phyloP scores from a whole-genome alignment of 1,140 invertebrate species.

The Microplitis demolitor region DNA sequence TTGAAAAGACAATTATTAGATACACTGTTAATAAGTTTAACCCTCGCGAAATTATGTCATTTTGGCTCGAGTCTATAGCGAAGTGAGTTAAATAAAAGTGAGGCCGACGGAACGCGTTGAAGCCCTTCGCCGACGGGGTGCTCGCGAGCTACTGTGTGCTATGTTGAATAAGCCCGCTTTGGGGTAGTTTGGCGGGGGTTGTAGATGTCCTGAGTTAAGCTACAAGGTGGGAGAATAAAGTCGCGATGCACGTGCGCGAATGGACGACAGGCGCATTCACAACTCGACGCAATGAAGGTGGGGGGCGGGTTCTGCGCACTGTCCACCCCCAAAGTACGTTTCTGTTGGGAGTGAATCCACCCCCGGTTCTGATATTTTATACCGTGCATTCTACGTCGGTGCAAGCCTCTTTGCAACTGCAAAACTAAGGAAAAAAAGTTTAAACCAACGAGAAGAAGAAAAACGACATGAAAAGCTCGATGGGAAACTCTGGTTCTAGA shows the following conservation, averaged over 20 bases:
- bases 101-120: conserved; percentile 25
- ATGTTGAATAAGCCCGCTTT: conserved; percentile 49
- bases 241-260: conserved; percentile 18
- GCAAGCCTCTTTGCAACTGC: conserved; percentile 24
- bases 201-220: background rate
- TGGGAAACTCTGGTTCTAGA: background rate
- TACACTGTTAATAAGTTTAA: background rate
- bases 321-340: conserved; percentile 40
- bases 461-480: background rate
- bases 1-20: too few species aligned
- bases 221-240: background rate
- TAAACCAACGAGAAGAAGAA: conserved; percentile 15
- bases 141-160: conserved; percentile 60
- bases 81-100: background rate
- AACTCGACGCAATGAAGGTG: conserved; percentile 51
- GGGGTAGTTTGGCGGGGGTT: conserved; percentile 16
- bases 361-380: conserved; percentile 27
- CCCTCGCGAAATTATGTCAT: background rate
- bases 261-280: conserved; percentile 48
- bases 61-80: too few species aligned
- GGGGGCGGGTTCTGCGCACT: conserved; percentile 61
- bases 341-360: conserved; percentile 26
- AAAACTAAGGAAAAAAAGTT: conserved; percentile 38
- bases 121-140: conserved; percentile 51
- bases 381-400: conserved; percentile 29